phyloP scores from a whole-genome alignment of 2,888 invertebrate species.

The Andrena hattorfiana region DNA sequence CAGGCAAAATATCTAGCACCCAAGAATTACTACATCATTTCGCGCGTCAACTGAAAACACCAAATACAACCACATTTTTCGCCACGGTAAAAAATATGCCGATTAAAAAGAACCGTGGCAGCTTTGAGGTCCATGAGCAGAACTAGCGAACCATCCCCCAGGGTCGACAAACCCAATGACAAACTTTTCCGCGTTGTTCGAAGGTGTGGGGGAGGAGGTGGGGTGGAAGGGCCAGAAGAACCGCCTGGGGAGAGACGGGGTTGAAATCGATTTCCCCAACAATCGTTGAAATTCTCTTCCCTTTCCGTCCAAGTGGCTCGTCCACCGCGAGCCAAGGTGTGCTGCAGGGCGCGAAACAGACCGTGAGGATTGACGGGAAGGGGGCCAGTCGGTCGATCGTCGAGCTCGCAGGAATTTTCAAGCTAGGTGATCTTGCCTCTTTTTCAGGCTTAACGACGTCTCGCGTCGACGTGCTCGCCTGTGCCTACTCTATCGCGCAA shows the following conservation, averaged over 20 bases:
- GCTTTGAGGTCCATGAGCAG: not conserved
- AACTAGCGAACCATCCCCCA: not conserved
- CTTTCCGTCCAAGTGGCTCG: conserved; percentile 68
- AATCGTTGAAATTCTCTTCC: conserved; percentile 76
- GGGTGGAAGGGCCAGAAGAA: conserved; percentile 2
- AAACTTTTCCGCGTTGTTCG: conserved; percentile 22
- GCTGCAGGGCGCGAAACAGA: conserved; percentile 4
- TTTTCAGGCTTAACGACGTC: conserved; percentile 10
- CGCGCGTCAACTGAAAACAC: no score
- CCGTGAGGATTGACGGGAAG: conserved; percentile 26
- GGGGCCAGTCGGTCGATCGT: conserved; percentile 53
- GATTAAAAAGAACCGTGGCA: conserved; percentile 13
- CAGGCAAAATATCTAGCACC: no score
- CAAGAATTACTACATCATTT: no score
- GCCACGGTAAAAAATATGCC: not conserved
- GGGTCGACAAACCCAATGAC: conserved; percentile 30
- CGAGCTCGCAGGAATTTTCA: conserved; percentile 24
- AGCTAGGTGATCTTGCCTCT: conserved; percentile 23
- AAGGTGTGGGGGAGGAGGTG: not conserved
- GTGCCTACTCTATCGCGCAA: not conserved
- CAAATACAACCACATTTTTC: no score
- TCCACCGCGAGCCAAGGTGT: conserved; percentile 41
- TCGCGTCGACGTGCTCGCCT: conserved; percentile 17
- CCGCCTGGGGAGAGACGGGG: conserved; percentile 53
- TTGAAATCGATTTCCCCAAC: conserved; percentile 74